Evolutionary conservation across 2,797 vertebrate species (phyloP).

Genomic region (Lacerta agilis): DNA sequence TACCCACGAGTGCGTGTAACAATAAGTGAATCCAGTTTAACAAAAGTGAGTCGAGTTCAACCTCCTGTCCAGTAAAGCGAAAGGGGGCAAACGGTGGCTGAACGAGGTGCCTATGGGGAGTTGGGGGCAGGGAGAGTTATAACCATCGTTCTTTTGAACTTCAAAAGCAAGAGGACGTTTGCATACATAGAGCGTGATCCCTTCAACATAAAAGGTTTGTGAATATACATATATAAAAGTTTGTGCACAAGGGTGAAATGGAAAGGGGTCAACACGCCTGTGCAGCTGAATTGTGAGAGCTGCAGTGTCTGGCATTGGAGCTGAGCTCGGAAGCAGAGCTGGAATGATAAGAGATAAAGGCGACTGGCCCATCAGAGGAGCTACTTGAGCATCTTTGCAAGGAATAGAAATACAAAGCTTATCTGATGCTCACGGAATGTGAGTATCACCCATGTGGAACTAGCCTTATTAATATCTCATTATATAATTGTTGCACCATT

Average conservation of each 20-base stretch:
- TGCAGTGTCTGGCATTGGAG: not conserved
- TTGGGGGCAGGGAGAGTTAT: no score
- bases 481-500: not conserved
- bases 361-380: not conserved
- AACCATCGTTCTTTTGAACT: not conserved
- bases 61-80: not conserved
- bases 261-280: not conserved
- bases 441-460: not conserved
- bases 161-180: not conserved
- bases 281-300: not conserved
- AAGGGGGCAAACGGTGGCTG: no score
- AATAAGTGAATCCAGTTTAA: not conserved
- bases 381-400: not conserved
- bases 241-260: not conserved
- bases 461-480: not conserved
- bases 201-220: not conserved
- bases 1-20: not conserved
- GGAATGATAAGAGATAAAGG: not conserved
- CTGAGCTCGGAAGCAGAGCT: not conserved
- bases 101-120: not conserved
- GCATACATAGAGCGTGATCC: not conserved
- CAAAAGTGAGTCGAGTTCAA: not conserved
- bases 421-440: not conserved
- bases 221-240: not conserved
- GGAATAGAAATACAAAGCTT: not conserved